Evolutionary conservation across 2,888 invertebrate genomes (phyloP), one percentile per base, ranked within the genome.

Genomic region (Dioctria rufipes): DNA sequence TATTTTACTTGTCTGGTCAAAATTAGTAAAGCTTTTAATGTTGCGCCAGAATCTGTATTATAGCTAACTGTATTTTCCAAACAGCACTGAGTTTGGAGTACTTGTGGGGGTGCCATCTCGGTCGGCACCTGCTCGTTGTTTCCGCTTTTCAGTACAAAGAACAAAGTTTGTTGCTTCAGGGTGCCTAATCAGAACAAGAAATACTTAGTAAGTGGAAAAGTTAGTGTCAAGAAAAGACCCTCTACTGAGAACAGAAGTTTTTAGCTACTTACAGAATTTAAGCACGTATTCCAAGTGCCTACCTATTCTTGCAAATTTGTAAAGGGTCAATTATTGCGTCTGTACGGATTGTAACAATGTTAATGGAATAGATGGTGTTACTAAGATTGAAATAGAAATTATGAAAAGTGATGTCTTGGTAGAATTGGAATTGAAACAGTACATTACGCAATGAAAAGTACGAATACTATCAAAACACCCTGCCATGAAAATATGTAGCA

Each of bases 1-100:
- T 71, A 71, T 71, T 71, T 71, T 71, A 71, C 71, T 71, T 71
- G 71, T 71, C 71, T 71, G 71, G 71, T 71, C 71, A 71, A 71
- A 71, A 71, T 71, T 71, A 71, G 71, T 71, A 71, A 71, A 71
- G 71, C 71, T 71, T 71, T 71, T 71, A 67, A 46, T 54, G 54
- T 71, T 54, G 39, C 25, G 49, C 11, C n/a, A 0, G 49, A 69
- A 25, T 49, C 46, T 51, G 11, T 46, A 42, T n/a, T 43, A 13
- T 51, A 37, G n/a, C n/a, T n/a, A n/a, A n/a, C n/a, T n/a, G n/a
- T n/a, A n/a, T n/a, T n/a, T 54, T 51, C 1, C 25, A 37, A 46
- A 37, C 51, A 54, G 71, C 51, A 40, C 37, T 39, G 42, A 46
- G 51, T 71, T 51, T 11, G 49, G 54, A 11, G 71, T 49, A 54